Evolutionary conservation across 1,140 invertebrate genomes (phyloP).

Genomic region (Drosophila willistoni): DNA sequence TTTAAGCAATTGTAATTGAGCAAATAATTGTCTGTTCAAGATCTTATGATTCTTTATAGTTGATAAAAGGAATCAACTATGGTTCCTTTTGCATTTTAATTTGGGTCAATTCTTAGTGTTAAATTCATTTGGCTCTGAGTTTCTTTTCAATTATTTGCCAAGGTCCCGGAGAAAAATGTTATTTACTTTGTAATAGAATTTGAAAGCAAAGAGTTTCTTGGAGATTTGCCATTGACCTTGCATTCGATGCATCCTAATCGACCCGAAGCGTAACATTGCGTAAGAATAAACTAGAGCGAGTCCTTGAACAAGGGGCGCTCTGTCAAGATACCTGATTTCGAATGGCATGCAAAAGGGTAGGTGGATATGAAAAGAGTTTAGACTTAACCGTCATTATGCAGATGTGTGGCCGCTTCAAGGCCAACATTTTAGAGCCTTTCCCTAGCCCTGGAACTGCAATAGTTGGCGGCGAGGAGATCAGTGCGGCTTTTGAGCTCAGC

Average conservation of each 20-base stretch:
- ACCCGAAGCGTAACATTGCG: constrained; percentile 47
- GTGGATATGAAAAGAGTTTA: constrained; percentile 58
- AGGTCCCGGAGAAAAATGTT: too few species aligned
- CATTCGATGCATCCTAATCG: constrained; percentile 9
- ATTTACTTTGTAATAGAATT: not conserved
- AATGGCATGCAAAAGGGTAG: constrained; percentile 19
- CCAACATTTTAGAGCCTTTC: constrained; percentile 15
- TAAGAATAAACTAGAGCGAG: constrained; percentile 59
- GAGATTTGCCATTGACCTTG: constrained; percentile 35
- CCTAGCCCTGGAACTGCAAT: not conserved
- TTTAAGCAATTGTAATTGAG: too few species aligned
- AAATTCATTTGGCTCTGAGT: too few species aligned
- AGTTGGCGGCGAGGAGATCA: constrained; percentile 41
- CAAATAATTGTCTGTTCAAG: too few species aligned
- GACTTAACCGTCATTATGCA: constrained; percentile 21
- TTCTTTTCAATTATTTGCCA: too few species aligned
- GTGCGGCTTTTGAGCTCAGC: constrained; percentile 46
- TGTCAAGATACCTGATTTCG: constrained; percentile 57
- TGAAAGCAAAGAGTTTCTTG: constrained; percentile 2
- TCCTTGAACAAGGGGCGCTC: not conserved
- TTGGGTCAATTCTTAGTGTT: too few species aligned
- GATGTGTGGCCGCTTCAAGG: constrained; percentile 50
- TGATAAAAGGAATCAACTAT: too few species aligned
- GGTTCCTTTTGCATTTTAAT: too few species aligned
- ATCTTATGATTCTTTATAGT: too few species aligned